These are phyloP conservation scores for Dasysyrphus albostriatus DNA, from an alignment of 2,888 invertebrate species.

Conservation along the genomic window DNA sequence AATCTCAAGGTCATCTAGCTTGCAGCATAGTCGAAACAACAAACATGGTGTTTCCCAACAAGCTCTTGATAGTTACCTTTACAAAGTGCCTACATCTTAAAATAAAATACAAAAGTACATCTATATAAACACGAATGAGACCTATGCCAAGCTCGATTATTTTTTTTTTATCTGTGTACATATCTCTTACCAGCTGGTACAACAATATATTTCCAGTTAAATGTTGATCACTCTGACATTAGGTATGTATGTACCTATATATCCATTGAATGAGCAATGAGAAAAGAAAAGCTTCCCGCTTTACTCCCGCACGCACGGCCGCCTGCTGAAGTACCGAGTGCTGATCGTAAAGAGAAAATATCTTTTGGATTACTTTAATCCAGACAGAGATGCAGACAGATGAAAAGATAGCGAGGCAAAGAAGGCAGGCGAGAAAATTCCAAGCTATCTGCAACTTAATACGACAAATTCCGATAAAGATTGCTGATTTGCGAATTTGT, in stretches of 20 bases:
- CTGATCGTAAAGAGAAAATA: slow-evolving; percentile 54
- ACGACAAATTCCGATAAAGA: slow-evolving; percentile 65
- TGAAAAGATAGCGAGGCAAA: slow-evolving; percentile 21
- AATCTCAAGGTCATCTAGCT: slow-evolving; percentile 68
- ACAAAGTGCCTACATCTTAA: neutral
- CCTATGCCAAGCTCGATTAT: slow-evolving; percentile 33
- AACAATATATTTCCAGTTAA: slow-evolving; percentile 28
- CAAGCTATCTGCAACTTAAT: slow-evolving; percentile 57
- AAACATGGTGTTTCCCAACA: slow-evolving; percentile 41
- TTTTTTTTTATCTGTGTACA: slow-evolving; percentile 15
- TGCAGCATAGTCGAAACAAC: slow-evolving; percentile 47
- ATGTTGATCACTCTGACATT: slow-evolving; percentile 51
- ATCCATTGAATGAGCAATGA: slow-evolving; percentile 41
- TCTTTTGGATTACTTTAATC: slow-evolving; percentile 50
- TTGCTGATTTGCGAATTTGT: slow-evolving; percentile 46
- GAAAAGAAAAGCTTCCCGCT: slow-evolving; percentile 38
- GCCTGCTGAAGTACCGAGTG: neutral
- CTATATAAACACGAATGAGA: slow-evolving; percentile 17
- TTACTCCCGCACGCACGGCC: slow-evolving; percentile 11
- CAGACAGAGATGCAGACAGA: slow-evolving; percentile 59
- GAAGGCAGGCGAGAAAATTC: slow-evolving; percentile 20
- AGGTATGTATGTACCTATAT: too few species aligned
- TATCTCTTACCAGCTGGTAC: slow-evolving; percentile 23
- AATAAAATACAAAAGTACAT: neutral
- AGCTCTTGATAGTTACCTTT: slow-evolving; percentile 22